phyloP scores from a whole-genome alignment of 2,113 vertebrate genomes.

The Poecilia latipinna region DNA sequence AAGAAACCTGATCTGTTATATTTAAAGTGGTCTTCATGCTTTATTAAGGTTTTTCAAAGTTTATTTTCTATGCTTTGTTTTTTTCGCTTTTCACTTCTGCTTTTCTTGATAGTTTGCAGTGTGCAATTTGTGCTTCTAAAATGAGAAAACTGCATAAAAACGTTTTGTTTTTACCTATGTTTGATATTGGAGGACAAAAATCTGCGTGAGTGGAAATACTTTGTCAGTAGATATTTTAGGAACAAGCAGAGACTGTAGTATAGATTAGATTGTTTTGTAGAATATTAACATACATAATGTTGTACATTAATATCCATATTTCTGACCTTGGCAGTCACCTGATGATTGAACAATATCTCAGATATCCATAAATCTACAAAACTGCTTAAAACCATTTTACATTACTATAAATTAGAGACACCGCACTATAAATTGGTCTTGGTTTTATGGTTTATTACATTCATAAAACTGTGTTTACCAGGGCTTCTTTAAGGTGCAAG shows the following conservation, averaged over 20 bases:
- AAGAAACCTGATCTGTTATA: not conserved
- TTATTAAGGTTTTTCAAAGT: no score
- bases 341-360: not conserved
- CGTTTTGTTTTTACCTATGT: no score
- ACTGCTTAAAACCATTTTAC: not conserved
- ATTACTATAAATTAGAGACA: not conserved
- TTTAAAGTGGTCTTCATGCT: not conserved
- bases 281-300: not conserved
- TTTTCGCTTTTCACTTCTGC: not conserved
- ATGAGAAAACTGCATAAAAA: not conserved
- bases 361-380: not conserved
- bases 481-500: constrained; percentile 42
- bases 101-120: not conserved
- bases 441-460: constrained; percentile 63
- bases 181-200: no score
- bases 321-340: not conserved
- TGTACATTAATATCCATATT: not conserved
- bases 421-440: not conserved
- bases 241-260: no score
- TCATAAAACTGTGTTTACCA: constrained; percentile 44
- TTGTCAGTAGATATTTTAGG: no score
- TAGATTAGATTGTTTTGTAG: no score
- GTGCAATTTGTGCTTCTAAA: not conserved
- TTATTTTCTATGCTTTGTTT: not conserved
- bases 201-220: no score